These are phyloP conservation scores for Pediacus dermestoides DNA, from an alignment of 2,888 invertebrate genomes.

Conservation along the genomic window DNA sequence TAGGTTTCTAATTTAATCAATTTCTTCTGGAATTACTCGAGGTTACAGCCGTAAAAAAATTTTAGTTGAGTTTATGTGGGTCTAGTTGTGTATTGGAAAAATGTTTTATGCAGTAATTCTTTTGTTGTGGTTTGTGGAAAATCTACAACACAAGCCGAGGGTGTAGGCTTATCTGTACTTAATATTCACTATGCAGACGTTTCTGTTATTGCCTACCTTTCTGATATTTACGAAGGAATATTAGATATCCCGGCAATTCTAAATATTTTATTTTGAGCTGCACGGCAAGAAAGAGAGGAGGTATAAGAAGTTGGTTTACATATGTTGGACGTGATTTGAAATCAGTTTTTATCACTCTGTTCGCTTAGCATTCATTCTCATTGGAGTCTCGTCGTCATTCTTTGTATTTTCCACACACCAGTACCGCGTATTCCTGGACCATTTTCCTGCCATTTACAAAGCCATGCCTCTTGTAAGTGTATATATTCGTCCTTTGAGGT, in stretches of 20 bases:
- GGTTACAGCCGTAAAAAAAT: too few relatives aligned
- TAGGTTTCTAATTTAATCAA: too few relatives aligned
- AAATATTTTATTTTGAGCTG: conserved; percentile 47
- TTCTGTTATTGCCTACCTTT: conserved; percentile 41
- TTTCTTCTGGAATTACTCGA: too few relatives aligned
- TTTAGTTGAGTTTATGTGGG: too few relatives aligned
- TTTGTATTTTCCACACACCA: conserved; percentile 23
- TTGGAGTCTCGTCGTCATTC: conserved; percentile 30
- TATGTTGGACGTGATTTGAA: conserved; percentile 48
- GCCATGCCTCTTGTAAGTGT: conserved; percentile 18
- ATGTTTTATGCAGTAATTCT: too few relatives aligned
- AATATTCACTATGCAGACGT: conserved; percentile 1
- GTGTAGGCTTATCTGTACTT: conserved; percentile 11
- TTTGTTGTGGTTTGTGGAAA: too few relatives aligned
- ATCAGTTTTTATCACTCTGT: conserved; percentile 36
- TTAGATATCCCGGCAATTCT: conserved; percentile 44
- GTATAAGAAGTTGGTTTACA: conserved; percentile 46
- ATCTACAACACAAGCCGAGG: conserved; percentile 11
- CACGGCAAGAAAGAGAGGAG: too few relatives aligned
- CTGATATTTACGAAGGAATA: conserved; percentile 36
- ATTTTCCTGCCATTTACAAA: conserved; percentile 21
- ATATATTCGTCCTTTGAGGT: neutral
- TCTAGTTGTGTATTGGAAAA: too few relatives aligned
- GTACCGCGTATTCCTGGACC: too few relatives aligned
- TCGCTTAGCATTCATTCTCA: conserved; percentile 30